phyloP scores from a whole-genome alignment of 2,888 invertebrate genomes.

The Pammene fasciana region DNA sequence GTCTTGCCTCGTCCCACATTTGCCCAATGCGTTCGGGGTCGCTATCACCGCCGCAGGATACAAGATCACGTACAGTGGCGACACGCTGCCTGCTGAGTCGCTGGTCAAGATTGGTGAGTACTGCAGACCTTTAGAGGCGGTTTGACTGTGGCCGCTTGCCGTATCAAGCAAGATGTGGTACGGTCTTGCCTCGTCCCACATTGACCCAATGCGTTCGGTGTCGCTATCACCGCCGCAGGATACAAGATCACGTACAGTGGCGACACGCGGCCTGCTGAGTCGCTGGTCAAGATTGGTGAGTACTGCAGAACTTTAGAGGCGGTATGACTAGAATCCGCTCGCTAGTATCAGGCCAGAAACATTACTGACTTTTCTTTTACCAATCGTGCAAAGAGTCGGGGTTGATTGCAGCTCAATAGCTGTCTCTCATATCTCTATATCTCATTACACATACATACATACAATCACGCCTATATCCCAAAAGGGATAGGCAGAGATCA shows the following conservation, averaged over 20 bases:
- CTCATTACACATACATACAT: too few relatives aligned
- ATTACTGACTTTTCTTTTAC: constrained; percentile 51
- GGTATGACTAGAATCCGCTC: constrained; percentile 53
- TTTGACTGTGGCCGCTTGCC: constrained; percentile 55
- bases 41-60: constrained; percentile 70
- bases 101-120: constrained; percentile 88
- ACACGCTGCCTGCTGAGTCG: constrained; percentile 94
- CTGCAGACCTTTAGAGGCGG: not conserved
- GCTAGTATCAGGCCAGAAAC: constrained; percentile 67
- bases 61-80: constrained; percentile 97
- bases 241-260: constrained; percentile 96
- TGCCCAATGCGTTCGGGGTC: constrained; percentile 92
- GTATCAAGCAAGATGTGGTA: constrained; percentile 56
- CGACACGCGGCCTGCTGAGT: constrained; percentile 95
- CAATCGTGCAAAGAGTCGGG: too few relatives aligned
- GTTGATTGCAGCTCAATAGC: too few relatives aligned
- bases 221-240: constrained; percentile 77
- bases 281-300: constrained; percentile 88
- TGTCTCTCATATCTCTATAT: too few relatives aligned
- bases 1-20: constrained; percentile 83
- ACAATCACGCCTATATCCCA: too few relatives aligned
- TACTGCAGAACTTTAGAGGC: constrained; percentile 1
- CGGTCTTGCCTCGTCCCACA: constrained; percentile 76
- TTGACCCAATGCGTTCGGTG: constrained; percentile 92
- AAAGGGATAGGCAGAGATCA: too few relatives aligned